A percentile compares a stretch with the other conserved stretches of the same genome.
phyloP scores from a whole-genome alignment of 2,113 vertebrate species.

The Micronisus gabar region DNA sequence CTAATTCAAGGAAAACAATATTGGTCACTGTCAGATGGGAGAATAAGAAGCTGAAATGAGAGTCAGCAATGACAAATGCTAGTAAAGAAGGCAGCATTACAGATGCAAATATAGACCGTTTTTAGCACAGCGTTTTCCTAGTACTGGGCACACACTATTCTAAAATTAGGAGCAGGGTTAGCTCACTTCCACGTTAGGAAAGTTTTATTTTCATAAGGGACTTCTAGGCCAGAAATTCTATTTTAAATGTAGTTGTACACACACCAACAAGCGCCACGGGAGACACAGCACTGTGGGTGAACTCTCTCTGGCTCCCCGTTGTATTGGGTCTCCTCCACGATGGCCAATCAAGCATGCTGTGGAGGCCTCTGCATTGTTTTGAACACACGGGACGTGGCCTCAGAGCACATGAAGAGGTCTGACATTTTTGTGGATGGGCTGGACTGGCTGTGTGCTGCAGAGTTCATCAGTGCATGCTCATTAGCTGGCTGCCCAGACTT shows the following conservation, averaged over 20 bases:
- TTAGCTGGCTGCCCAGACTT: conserved; percentile 50
- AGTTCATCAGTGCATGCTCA: conserved; percentile 49
- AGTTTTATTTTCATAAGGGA: not conserved
- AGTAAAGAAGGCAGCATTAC: not conserved
- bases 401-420: not conserved
- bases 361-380: not conserved
- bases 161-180: conserved; percentile 10
- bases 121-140: not conserved
- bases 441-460: not conserved
- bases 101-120: not conserved
- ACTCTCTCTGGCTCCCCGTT: not conserved
- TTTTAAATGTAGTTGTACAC: not conserved
- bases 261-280: not conserved
- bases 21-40: not conserved
- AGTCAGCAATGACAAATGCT: not conserved
- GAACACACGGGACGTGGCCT: not conserved
- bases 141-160: not conserved
- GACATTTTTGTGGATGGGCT: not conserved
- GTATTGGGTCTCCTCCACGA: not conserved
- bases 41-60: not conserved
- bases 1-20: conserved; percentile 1
- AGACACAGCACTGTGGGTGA: not conserved
- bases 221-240: not conserved
- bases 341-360: not conserved
- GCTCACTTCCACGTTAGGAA: not conserved